Percentiles rank a stretch among this genome's conserved stretches.
Evolutionary conservation across 2,797 vertebrate species (phyloP).

Genomic region (Diceros bicornis): DNA sequence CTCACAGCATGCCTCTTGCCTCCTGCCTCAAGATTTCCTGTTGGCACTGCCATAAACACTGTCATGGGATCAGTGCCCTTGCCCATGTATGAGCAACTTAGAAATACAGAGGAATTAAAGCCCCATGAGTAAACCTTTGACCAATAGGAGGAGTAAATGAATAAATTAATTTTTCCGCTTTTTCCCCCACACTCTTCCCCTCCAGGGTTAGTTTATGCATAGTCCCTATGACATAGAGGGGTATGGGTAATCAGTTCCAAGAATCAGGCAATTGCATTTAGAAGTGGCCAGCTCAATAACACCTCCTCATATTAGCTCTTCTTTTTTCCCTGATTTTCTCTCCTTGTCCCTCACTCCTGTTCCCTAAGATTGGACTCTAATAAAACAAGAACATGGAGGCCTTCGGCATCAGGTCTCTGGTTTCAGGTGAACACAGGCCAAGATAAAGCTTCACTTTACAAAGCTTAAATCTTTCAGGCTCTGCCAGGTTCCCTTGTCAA

Average conservation of each 20-base stretch:
- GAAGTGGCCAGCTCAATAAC: neutral
- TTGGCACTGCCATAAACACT: neutral
- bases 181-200: neutral
- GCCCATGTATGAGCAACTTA: neutral
- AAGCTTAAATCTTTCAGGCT: neutral
- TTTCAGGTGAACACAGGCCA: neutral
- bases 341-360: neutral
- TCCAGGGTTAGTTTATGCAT: neutral
- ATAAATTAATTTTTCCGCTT: neutral
- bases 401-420: neutral
- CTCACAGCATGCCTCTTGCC: neutral
- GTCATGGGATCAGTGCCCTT: neutral
- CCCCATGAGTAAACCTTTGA: neutral
- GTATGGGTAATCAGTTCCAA: neutral
- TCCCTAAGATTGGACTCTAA: neutral
- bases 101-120: neutral
- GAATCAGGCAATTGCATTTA: conserved; percentile 6
- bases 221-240: neutral
- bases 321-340: neutral
- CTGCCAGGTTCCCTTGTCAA: neutral
- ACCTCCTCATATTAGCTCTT: neutral
- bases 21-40: neutral
- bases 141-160: neutral
- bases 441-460: neutral
- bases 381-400: neutral